Conservation (phyloP, 2,797 vertebrate genomes). For the Hoplostethus atlanticus region DNA sequence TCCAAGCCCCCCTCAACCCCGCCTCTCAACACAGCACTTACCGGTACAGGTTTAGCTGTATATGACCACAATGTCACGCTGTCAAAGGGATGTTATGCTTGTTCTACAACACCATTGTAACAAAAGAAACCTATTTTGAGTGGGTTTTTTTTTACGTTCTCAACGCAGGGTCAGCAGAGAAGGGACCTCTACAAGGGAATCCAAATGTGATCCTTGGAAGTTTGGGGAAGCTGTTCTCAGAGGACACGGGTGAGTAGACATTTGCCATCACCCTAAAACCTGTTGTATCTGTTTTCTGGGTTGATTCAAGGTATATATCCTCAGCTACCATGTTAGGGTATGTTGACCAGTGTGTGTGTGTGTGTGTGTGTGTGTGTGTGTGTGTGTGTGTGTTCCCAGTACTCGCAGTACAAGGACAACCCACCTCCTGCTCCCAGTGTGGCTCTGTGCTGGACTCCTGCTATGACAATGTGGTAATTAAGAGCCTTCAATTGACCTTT, state of each 20-base stretch:
- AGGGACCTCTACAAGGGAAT: constrained; percentile 73
- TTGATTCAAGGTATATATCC: constrained; percentile 1
- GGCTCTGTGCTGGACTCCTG: constrained; percentile 69
- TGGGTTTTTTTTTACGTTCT: constrained; percentile 4
- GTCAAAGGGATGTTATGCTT: neutral
- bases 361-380: constrained; percentile 39
- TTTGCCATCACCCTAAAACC: constrained; percentile 24
- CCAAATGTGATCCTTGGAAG: constrained; percentile 82
- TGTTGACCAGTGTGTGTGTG: constrained; percentile 20
- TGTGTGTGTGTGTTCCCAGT: constrained; percentile 64
- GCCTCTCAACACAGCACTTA: neutral
- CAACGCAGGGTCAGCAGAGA: constrained; percentile 45
- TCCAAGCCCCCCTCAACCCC: constrained; percentile 8
- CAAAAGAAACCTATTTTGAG: neutral
- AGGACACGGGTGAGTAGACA: constrained; percentile 70
- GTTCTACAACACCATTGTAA: neutral
- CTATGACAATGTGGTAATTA: constrained; percentile 72
- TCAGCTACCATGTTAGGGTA: neutral
- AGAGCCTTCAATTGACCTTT: constrained; percentile 9
- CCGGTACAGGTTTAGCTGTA: constrained; percentile 19
- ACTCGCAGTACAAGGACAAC: constrained; percentile 51
- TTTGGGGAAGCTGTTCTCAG: constrained; percentile 77
- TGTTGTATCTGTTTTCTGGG: constrained; percentile 7
- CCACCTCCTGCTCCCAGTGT: constrained; percentile 74
- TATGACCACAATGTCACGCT: neutral